Percentiles rank a stretch among this genome's conserved stretches.
Conservation (phyloP, 2,797 vertebrate species). For the Monodelphis domestica region DNA sequence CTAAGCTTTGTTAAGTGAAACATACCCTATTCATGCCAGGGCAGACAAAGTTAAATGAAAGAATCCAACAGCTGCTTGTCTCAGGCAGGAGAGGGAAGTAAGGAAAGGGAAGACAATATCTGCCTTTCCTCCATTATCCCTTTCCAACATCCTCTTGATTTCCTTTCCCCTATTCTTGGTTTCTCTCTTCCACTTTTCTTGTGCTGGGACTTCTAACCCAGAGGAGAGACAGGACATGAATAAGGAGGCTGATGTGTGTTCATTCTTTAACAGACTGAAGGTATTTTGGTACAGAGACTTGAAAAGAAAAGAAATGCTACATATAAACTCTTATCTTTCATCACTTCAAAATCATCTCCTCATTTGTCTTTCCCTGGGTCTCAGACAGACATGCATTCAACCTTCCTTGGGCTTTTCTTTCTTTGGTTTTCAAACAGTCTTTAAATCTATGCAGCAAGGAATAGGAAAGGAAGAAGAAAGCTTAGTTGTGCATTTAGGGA, state of each 20-base stretch:
- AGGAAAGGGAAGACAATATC: not conserved
- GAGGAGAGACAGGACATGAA: not conserved
- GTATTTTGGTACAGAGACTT: conserved; percentile 52
- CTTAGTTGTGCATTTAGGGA: not conserved
- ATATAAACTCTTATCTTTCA: conserved; percentile 54
- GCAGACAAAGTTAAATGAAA: not conserved
- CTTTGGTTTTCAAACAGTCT: not conserved
- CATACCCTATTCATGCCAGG: not conserved
- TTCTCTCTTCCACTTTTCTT: not conserved
- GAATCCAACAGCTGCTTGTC: not conserved
- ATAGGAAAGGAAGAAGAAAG: not conserved
- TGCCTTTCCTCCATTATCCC: not conserved
- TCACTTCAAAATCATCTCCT: not conserved
- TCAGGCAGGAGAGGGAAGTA: not conserved
- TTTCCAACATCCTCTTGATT: not conserved
- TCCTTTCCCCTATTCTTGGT: not conserved
- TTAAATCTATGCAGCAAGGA: not conserved
- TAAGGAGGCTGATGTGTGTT: not conserved
- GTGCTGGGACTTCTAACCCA: not conserved
- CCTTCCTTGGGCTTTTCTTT: not conserved
- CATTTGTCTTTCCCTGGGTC: not conserved
- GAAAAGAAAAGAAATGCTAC: conserved; percentile 70
- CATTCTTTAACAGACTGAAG: conserved; percentile 13
- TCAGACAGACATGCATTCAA: conserved; percentile 50
- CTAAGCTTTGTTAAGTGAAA: not conserved